Evolutionary conservation across 2,888 invertebrate species (phyloP).

Genomic region (Galeopsomyia nigrocyanea): DNA sequence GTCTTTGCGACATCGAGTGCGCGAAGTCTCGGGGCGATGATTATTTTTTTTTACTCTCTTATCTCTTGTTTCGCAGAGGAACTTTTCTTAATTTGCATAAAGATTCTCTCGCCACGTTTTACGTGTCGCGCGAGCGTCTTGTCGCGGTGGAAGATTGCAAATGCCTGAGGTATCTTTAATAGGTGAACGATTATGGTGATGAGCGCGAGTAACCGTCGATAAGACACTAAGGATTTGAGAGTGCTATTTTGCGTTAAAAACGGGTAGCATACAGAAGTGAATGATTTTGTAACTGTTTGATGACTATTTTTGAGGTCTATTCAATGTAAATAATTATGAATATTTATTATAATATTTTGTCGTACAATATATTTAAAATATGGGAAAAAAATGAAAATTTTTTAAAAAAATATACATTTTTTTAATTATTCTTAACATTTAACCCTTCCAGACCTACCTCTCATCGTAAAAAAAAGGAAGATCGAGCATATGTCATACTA

Average conservation of each 20-base stretch:
- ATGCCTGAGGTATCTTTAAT: slow-evolving; percentile 30
- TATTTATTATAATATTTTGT: no score
- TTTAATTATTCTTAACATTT: no score
- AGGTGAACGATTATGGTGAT: slow-evolving; percentile 35
- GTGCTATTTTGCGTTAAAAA: no score
- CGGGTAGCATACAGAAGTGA: not conserved
- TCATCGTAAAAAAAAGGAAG: no score
- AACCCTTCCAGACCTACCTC: no score
- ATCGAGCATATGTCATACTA: not conserved
- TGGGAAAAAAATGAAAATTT: no score
- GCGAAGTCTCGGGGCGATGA: not conserved
- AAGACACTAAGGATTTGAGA: slow-evolving; percentile 24
- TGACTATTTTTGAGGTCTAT: no score
- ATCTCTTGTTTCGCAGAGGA: slow-evolving; percentile 21
- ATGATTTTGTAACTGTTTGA: not conserved
- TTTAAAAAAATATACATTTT: no score
- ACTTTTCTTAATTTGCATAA: slow-evolving; percentile 44
- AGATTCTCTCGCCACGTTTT: slow-evolving; percentile 38
- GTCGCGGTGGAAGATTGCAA: not conserved
- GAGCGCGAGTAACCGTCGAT: slow-evolving; percentile 33
- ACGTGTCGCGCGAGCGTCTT: slow-evolving; percentile 8
- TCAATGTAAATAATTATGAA: no score
- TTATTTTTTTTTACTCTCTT: slow-evolving; percentile 16
- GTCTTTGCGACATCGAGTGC: slow-evolving; percentile 22
- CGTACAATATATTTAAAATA: no score